Base-by-base conservation (phyloP, 2,113 vertebrate species). In the Paramormyrops kingsleyae region DNA sequence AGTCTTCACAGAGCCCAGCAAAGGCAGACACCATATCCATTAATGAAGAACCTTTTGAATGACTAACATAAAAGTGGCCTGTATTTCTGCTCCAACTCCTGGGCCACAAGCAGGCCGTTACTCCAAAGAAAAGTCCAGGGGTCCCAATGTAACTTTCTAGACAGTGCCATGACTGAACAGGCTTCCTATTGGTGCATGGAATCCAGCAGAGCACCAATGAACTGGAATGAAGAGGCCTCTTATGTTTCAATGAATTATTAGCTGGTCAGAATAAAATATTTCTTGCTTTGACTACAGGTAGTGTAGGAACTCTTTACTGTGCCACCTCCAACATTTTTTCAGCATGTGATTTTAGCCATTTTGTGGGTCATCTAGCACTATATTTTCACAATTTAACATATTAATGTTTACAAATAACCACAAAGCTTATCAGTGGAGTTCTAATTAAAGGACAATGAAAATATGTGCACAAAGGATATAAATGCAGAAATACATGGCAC, bases 221-320 rank as follows among this genome's bases (percentile, higher is more conserved):
- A n/a, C 19, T n/a, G 24, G 13, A 84, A 84, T 84, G 83, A 84
- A 47, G 44, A 46, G 19, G n/a, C 83, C 35, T 47, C 24, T 24
- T 27, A 47, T 84, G 42, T 84, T 24, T 84, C 44, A 84, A 84
- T 84, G 83, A 44, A 84, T 84, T 24, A 84, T 0, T 77, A 74
- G 91, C 90, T 7, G 31, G 35, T 42, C 35, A 42, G 74, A 80
- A 80, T 80, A 80, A 80, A 80, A 80, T 80, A 80, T 42, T 42
- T 19, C 35, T 35, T 42, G 74, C 74, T 42, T 80, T 80, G 35
- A 80, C 62, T 4, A 70, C n/a, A 70, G 62, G 62, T 70, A 8
- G 0, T 19, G 74, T 80, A 70, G 35, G 74, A 19, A 19, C 2
- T 80, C 74, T 42, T 80, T 80, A 42, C 13, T 80, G 74, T 80